Base-by-base conservation (phyloP, 1,140 invertebrate genomes). In the Listronotus bonariensis region DNA sequence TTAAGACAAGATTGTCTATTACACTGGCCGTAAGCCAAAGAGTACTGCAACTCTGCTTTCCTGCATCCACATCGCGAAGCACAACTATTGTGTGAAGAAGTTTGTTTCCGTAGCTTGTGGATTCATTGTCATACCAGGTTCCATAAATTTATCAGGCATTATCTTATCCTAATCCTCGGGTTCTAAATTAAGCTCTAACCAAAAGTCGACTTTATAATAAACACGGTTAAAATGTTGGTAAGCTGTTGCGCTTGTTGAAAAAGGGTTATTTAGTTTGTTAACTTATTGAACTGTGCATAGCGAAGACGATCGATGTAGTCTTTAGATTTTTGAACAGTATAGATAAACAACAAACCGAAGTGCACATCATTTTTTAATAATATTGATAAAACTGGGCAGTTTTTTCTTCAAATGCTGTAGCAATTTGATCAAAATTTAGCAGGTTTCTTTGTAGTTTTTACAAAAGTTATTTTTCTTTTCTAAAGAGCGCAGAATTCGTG, bases 181-280 rank as follows among this genome's bases (percentile, higher is more conserved):
- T 69, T 76, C 66, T 61, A 79, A 68, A 49, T 79, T 53, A 20
- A 78, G 67, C 51, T 74, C 76, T 72, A 77, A 61, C 77, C 79
- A 80, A 43, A 69, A 73, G 73, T 80, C 76, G 71, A 81, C 65
- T 65, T 80, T 74, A 55, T 77, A 79, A 54, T 80, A 81, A 7
- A 79, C 76, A 65, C 78, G 71, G 52, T 76, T 74, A 52, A 76
- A 18, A 64, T 52, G 64, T 63, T 40, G 67, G n/a, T n/a, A n/a
- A n/a, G n/a, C n/a, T n/a, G n/a, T n/a, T n/a, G n/a, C n/a, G n/a
- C n/a, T n/a, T n/a, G 51, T 31, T 69, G 42, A 14, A 61, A 59
- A 53, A 58, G 53, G 60, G 55, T 68, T 51, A 64, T 56, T 5
- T 51, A 51, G 56, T 56, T 46, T 49, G 56, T 46, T 32, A 17